A percentile compares a stretch with the other conserved stretches of the same genome.
Evolutionary conservation across 2,113 vertebrate genomes (phyloP).

Genomic region (Nyctereutes procyonoides): DNA sequence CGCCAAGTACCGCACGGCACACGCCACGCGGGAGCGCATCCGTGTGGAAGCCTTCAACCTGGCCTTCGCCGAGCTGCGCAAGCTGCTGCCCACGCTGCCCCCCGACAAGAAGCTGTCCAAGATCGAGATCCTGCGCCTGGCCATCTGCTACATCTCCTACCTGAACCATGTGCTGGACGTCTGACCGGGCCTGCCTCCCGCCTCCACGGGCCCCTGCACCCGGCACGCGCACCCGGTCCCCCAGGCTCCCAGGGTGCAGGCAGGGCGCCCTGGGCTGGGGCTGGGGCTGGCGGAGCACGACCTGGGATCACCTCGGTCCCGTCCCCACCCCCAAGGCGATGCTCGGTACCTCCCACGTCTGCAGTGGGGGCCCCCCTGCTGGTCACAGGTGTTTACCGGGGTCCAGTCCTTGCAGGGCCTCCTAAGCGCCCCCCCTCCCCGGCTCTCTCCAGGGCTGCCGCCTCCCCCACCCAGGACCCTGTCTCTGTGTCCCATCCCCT

Average conservation of each 20-base stretch:
- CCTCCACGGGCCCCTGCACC: background rate
- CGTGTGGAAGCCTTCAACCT: conserved; percentile 90
- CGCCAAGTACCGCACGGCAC: conserved; percentile 89
- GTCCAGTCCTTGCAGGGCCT: background rate
- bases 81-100: conserved; percentile 89
- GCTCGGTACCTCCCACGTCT: background rate
- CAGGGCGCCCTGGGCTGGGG: background rate
- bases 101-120: conserved; percentile 91
- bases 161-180: conserved; percentile 89
- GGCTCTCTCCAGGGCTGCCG: background rate
- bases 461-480: background rate
- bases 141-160: conserved; percentile 91
- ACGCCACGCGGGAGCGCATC: conserved; percentile 89
- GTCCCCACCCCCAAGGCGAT: background rate
- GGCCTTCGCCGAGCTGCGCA: conserved; percentile 89
- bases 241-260: background rate
- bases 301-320: background rate
- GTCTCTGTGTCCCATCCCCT: background rate
- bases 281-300: background rate
- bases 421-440: background rate
- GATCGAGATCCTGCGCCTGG: conserved; percentile 89
- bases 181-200: conserved; percentile 8
- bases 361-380: background rate
- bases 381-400: background rate
- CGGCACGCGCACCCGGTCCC: background rate